Conservation (phyloP, 2,797 vertebrate genomes). For the Spinibarbus caldwelli region DNA sequence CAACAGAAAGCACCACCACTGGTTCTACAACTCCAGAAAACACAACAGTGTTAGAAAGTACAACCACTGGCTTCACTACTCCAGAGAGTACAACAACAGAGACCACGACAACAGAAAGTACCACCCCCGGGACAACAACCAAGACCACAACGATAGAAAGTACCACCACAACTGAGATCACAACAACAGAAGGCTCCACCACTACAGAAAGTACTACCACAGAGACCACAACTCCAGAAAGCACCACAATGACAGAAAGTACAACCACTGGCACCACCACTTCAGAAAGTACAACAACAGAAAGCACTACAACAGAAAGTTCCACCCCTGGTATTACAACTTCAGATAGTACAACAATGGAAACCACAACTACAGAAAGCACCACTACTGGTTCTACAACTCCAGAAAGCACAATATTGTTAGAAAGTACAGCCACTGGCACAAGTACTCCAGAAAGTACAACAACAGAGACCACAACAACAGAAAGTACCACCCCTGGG, state of each 20-base stretch:
- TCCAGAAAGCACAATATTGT: background rate
- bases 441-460: background rate
- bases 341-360: background rate
- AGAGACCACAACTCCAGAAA: background rate
- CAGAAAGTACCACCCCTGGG: background rate
- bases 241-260: background rate
- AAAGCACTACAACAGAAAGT: background rate
- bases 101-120: background rate
- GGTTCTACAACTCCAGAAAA: background rate
- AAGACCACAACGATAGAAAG: background rate
- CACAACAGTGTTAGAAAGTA: background rate
- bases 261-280: too few relatives aligned
- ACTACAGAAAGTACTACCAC: background rate
- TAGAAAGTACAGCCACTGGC: too few relatives aligned
- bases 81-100: background rate
- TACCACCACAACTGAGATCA: too few relatives aligned
- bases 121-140: background rate
- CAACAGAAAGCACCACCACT: background rate
- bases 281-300: background rate
- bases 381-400: background rate
- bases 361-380: background rate
- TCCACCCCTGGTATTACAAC: background rate
- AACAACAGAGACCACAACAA: background rate
- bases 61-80: background rate
- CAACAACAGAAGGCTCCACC: background rate